Evolutionary conservation across 2,113 vertebrate genomes (phyloP), one percentile per base, ranked within the genome.

Genomic region (Platichthys flesus): DNA sequence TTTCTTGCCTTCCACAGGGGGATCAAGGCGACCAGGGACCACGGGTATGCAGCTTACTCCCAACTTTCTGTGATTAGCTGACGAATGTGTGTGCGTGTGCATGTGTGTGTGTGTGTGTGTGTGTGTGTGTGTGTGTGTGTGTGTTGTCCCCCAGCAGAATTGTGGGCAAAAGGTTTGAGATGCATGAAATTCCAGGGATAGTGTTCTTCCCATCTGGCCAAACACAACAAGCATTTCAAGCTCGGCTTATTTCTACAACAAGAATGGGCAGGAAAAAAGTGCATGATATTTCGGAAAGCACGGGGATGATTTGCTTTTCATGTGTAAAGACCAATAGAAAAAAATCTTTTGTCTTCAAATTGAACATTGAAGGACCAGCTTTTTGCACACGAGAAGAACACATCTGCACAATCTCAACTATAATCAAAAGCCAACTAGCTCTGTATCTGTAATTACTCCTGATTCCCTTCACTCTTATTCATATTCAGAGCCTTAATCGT

Each of bases 1-100:
- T 84, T 75, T 66, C 57, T 85, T 90, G 88, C 94, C 94, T 90
- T 93, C 94, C 92, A 79, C 95, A 99, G 98, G 98, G 98, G 92
- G 97, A 99, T 96, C 97, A 99, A 96, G 98, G 98, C 81, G 97
- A 99, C 93, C 97, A 99, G 93, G 97, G 98, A 90, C 97, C 98
- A 86, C 96, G 98, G 97, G 98, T 99, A 98, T 96, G 98, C 56
- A 63, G 61, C 87, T 78, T 85, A 47, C 79, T 76, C 74, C 42
- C 60, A 21, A 71, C 82, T 86, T 78, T 82, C 88, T 92, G 79
- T 68, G 62, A 90, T 90, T 85, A 74, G 64, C 84, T 86, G 67
- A 87, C 81, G 71, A 84, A 83, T 90, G 64, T 81, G 84, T 24
- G 24, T 24, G 24, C 24, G 2, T 86, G 62, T 28, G 14, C 20